Percentiles rank a stretch among this genome's conserved stretches.
Conservation (phyloP, 2,888 invertebrate genomes). For the Azorinus chamasolen region DNA sequence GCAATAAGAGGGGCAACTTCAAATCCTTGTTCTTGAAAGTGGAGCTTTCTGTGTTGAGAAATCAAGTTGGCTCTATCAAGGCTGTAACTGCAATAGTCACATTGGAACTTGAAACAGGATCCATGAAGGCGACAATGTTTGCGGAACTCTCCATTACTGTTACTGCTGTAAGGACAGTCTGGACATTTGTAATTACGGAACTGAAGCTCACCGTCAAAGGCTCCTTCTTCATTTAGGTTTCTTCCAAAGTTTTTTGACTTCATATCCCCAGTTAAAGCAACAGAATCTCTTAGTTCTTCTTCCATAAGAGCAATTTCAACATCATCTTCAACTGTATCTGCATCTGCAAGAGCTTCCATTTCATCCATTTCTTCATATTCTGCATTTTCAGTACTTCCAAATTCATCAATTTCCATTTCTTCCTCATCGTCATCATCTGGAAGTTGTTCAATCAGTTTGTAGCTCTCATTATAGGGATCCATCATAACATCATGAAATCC, state of each 20-base stretch:
- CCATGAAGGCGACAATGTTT: conserved; percentile 75
- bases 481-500: conserved; percentile 70
- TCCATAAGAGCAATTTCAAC: conserved; percentile 66
- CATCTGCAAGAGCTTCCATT: conserved; percentile 36
- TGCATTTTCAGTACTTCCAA: conserved; percentile 39
- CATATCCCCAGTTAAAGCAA: conserved; percentile 11
- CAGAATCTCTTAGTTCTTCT: conserved; percentile 59
- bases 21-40: conserved; percentile 71
- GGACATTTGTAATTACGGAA: conserved; percentile 61
- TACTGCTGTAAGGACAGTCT: conserved; percentile 74
- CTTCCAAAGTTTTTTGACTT: conserved; percentile 32
- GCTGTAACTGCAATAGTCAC: conserved; percentile 73
- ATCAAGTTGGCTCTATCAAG: conserved; percentile 69
- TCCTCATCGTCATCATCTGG: conserved; percentile 50
- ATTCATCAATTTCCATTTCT: conserved; percentile 37
- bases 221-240: conserved; percentile 60
- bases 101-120: conserved; percentile 60
- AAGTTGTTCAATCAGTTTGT: conserved; percentile 56
- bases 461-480: conserved; percentile 70
- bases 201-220: conserved; percentile 66
- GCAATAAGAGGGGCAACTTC: conserved; percentile 60
- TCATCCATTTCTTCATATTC: conserved; percentile 47
- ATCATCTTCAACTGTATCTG: conserved; percentile 52
- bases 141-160: conserved; percentile 70
- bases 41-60: conserved; percentile 73